A percentile compares a stretch with the other conserved stretches of the same genome.
phyloP scores from a whole-genome alignment of 2,888 invertebrate genomes.

The Noctua janthina region DNA sequence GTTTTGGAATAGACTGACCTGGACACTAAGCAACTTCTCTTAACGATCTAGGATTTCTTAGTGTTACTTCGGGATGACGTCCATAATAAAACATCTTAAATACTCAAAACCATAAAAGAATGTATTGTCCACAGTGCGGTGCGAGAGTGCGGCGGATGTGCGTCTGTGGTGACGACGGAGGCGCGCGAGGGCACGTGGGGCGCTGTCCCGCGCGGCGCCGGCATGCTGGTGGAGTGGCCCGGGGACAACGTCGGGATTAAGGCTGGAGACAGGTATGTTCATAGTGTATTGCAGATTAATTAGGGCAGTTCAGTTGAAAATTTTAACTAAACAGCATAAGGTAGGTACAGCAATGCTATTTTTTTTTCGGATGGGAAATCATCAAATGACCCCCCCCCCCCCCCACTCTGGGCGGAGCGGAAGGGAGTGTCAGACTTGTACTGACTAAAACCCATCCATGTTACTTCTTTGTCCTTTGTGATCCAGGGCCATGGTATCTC shows the following conservation, averaged over 20 bases:
- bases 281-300: not conserved
- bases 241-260: slow-evolving; percentile 93
- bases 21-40: not conserved
- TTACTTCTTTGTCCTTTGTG: too few relatives aligned
- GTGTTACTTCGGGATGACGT: not conserved
- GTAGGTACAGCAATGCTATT: not conserved
- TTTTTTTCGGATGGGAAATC: too few relatives aligned
- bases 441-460: too few relatives aligned
- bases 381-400: too few relatives aligned
- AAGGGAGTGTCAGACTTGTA: too few relatives aligned
- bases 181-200: slow-evolving; percentile 93
- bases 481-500: too few relatives aligned
- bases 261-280: slow-evolving; percentile 93
- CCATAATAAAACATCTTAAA: not conserved
- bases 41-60: not conserved
- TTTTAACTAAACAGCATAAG: not conserved
- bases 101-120: not conserved
- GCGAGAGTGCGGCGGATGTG: slow-evolving; percentile 81
- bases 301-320: not conserved
- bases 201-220: slow-evolving; percentile 91
- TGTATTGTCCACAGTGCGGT: slow-evolving; percentile 74
- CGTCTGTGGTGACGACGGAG: slow-evolving; percentile 92
- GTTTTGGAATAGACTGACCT: not conserved
- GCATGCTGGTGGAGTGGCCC: slow-evolving; percentile 95
- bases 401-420: too few relatives aligned